Conservation (phyloP, 2,113 vertebrate species). For the Carlito syrichta region DNA sequence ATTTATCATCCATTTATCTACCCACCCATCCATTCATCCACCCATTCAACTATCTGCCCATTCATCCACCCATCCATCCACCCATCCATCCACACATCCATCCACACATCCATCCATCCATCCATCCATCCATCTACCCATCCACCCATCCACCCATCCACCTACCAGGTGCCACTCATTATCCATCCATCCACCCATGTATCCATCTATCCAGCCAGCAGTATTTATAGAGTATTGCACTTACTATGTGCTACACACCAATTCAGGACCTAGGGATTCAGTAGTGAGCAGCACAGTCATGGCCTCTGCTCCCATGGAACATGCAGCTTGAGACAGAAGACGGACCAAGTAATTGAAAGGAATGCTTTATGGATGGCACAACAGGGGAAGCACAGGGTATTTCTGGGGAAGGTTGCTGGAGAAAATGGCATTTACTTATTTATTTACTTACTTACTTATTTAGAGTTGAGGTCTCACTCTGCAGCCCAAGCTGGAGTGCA, state of each 20-base stretch:
- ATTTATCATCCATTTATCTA: no score
- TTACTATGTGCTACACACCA: background rate
- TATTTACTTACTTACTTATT: no score
- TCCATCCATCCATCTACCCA: background rate
- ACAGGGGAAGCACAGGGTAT: background rate
- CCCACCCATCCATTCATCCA: background rate
- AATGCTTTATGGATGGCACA: background rate
- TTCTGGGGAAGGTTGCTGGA: background rate
- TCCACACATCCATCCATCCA: background rate
- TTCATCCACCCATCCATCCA: background rate
- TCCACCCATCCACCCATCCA: fast-evolving
- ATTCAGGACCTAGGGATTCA: background rate
- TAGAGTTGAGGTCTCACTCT: no score
- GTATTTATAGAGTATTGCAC: background rate
- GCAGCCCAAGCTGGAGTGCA: no score
- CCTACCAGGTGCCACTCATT: no score
- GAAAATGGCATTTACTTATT: background rate
- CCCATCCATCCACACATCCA: background rate
- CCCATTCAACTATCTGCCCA: background rate
- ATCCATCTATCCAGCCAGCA: background rate
- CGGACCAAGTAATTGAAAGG: background rate
- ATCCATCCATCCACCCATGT: background rate
- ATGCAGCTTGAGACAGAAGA: background rate
- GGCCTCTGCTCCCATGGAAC: background rate
- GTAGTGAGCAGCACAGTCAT: background rate